Conservation (phyloP, 2,888 invertebrate genomes). For the Gortyna flavago region DNA sequence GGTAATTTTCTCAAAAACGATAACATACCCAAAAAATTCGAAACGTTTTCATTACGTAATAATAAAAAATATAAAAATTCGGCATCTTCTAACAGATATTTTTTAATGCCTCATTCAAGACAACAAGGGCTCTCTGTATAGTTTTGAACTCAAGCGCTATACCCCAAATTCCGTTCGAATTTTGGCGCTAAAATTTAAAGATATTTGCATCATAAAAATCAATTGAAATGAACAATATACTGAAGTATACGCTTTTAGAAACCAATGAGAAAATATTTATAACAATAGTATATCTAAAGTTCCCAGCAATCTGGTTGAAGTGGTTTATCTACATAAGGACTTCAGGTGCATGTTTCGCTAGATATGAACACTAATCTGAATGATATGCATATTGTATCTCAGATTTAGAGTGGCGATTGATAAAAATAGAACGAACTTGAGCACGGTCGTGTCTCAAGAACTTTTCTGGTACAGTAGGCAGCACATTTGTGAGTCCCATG, state of each 20-base stretch:
- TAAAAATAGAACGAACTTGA: slow-evolving; percentile 56
- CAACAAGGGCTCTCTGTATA: no score
- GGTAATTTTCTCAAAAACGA: not conserved
- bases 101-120: not conserved
- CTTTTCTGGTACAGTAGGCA: slow-evolving; percentile 15
- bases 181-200: not conserved
- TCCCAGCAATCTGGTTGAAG: slow-evolving; percentile 7
- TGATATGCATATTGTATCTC: slow-evolving; percentile 48
- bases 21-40: not conserved
- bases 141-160: not conserved
- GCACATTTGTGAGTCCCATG: not conserved
- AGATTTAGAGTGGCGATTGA: slow-evolving; percentile 35
- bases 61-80: no score
- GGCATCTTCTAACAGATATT: no score
- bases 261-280: not conserved
- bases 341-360: slow-evolving; percentile 15
- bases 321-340: not conserved
- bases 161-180: not conserved
- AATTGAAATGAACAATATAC: not conserved
- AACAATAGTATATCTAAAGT: not conserved
- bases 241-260: not conserved
- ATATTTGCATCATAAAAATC: not conserved
- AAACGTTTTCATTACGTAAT: not conserved
- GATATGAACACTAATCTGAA: slow-evolving; percentile 22
- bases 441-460: slow-evolving; percentile 33